Percentiles rank a stretch among this genome's conserved stretches.
phyloP scores from a whole-genome alignment of 2,113 vertebrate genomes.

The Odocoileus virginianus region DNA sequence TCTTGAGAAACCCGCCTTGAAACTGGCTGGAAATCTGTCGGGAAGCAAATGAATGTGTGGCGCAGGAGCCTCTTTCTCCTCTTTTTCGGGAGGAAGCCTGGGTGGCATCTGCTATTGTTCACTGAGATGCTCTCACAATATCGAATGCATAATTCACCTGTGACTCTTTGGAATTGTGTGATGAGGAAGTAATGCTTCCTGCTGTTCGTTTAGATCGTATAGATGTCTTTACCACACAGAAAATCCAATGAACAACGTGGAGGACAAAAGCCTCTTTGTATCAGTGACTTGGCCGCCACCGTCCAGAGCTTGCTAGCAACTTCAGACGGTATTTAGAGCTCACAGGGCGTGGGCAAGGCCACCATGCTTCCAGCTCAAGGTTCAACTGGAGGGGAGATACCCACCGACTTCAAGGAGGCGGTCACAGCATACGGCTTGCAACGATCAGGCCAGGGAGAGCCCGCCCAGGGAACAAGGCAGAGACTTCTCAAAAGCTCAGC shows the following conservation, averaged over 20 bases:
- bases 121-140: slow-evolving; percentile 56
- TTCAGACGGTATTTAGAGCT: slow-evolving; percentile 47
- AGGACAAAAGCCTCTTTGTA: slow-evolving; percentile 64
- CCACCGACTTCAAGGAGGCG: slow-evolving; percentile 58
- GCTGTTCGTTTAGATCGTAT: slow-evolving; percentile 60
- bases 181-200: slow-evolving; percentile 66
- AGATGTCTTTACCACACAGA: slow-evolving; percentile 55
- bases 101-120: slow-evolving; percentile 67
- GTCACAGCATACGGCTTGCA: not conserved
- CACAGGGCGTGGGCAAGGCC: slow-evolving; percentile 8
- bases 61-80: not conserved
- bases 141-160: slow-evolving; percentile 68
- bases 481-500: slow-evolving; percentile 54
- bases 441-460: not conserved
- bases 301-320: slow-evolving; percentile 5
- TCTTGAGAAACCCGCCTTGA: slow-evolving; percentile 38
- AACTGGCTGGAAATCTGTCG: not conserved
- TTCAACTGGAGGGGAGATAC: slow-evolving; percentile 15
- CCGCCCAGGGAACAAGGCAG: slow-evolving; percentile 2
- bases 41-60: not conserved
- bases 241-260: not conserved
- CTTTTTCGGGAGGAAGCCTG: slow-evolving; percentile 46
- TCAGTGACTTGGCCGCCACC: slow-evolving; percentile 42
- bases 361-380: slow-evolving; percentile 41
- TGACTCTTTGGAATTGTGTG: slow-evolving; percentile 60